Percentiles rank a stretch among this genome's conserved stretches.
These are phyloP conservation scores for Meles meles DNA, from an alignment of 2,113 vertebrate species.

Conservation along the genomic window DNA sequence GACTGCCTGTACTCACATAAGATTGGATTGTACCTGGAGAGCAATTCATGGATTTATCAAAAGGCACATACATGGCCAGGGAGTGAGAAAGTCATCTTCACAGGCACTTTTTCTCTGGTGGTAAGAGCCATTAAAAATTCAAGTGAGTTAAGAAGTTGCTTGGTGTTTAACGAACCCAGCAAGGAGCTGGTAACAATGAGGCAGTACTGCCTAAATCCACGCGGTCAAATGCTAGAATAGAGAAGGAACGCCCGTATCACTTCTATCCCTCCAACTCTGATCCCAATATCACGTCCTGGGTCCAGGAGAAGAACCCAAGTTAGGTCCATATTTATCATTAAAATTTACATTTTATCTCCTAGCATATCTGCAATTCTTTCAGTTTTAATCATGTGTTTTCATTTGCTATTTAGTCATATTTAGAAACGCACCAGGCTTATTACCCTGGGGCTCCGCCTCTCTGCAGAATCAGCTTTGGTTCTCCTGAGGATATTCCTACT, in stretches of 20 bases:
- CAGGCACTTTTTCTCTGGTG: background rate
- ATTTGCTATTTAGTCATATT: background rate
- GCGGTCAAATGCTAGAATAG: background rate
- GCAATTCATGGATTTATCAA: background rate
- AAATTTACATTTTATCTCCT: background rate
- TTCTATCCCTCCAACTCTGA: background rate
- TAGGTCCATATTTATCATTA: background rate
- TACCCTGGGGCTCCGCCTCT: background rate
- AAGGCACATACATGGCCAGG: background rate
- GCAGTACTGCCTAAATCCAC: background rate
- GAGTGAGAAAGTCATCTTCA: background rate
- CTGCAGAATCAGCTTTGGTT: background rate
- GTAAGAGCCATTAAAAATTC: background rate
- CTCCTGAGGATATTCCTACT: background rate
- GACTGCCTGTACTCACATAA: background rate
- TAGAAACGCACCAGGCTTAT: background rate
- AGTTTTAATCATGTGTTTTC: background rate
- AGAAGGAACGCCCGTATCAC: background rate
- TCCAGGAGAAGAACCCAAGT: background rate
- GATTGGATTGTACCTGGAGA: background rate
- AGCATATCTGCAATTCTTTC: background rate
- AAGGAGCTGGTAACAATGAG: background rate
- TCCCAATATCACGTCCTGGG: background rate
- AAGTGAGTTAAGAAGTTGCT: slow-evolving; percentile 19
- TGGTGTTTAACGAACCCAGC: background rate